Evolutionary conservation across 2,888 invertebrate genomes (phyloP).

Genomic region (Pheosia tremula): DNA sequence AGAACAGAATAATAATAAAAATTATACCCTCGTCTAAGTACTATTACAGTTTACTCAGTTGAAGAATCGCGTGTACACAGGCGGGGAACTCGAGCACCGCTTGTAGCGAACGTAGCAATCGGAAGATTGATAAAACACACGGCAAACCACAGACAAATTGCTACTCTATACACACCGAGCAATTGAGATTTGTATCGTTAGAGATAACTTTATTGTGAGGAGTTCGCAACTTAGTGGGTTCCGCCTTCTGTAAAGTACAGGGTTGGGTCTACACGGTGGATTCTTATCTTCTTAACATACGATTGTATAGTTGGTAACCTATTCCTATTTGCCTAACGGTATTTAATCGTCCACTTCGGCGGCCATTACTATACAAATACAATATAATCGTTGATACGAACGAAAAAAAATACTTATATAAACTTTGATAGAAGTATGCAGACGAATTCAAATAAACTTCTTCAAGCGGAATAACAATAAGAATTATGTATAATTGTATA

Average conservation of each 20-base stretch:
- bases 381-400: too few species aligned
- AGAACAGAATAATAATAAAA: too few species aligned
- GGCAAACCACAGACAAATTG: slow-evolving; percentile 47
- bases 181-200: slow-evolving; percentile 47
- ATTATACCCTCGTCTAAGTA: too few species aligned
- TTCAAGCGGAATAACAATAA: too few species aligned
- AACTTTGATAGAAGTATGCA: too few species aligned
- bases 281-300: background rate
- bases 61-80: slow-evolving; percentile 48
- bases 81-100: slow-evolving; percentile 40
- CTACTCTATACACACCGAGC: slow-evolving; percentile 48
- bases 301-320: too few species aligned
- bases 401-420: too few species aligned
- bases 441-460: too few species aligned
- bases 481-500: too few species aligned
- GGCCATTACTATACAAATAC: too few species aligned
- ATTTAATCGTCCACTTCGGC: too few species aligned
- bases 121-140: slow-evolving; percentile 63
- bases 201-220: slow-evolving; percentile 40
- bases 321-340: too few species aligned
- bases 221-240: slow-evolving; percentile 5
- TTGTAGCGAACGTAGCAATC: slow-evolving; percentile 50
- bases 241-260: background rate
- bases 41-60: slow-evolving; percentile 18
- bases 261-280: background rate